Percentiles rank a stretch among this genome's conserved stretches.
These are phyloP conservation scores for Picathartes gymnocephalus DNA, from an alignment of 2,113 vertebrate genomes.

Conservation along the genomic window DNA sequence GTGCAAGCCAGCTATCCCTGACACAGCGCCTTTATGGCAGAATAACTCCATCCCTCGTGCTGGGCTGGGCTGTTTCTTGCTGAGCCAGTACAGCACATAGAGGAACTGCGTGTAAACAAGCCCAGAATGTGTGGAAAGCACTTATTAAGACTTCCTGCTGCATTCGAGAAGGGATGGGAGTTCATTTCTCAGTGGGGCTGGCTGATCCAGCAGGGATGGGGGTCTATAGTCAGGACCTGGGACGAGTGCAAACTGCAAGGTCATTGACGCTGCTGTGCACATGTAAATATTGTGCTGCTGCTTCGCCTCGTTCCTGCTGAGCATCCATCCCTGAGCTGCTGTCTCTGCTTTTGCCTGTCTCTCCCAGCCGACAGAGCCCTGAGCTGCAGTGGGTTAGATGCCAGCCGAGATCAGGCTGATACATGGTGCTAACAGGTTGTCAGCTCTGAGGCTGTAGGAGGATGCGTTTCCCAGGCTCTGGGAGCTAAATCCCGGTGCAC, in stretches of 20 bases:
- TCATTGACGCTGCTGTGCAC: background rate
- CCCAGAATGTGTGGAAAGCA: background rate
- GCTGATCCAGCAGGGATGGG: background rate
- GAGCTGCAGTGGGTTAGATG: background rate
- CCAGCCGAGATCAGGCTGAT: background rate
- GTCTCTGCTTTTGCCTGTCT: background rate
- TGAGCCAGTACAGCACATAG: background rate
- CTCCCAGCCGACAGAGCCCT: background rate
- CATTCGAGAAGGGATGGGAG: background rate
- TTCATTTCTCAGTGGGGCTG: background rate
- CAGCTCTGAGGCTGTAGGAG: background rate
- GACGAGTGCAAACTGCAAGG: background rate
- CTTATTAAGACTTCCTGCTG: background rate
- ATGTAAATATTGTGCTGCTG: background rate
- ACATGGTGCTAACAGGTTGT: slow-evolving; percentile 24
- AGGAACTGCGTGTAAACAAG: background rate
- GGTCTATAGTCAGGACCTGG: background rate
- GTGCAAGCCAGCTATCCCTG: background rate
- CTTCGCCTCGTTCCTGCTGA: background rate
- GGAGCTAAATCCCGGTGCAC: background rate
- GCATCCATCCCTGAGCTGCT: background rate
- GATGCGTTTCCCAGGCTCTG: background rate
- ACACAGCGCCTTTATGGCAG: background rate
- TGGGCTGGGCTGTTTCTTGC: background rate
- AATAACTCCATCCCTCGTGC: background rate